These are phyloP conservation scores for Meghimatium bilineatum DNA, from an alignment of 2,888 invertebrate genomes.

Conservation along the genomic window DNA sequence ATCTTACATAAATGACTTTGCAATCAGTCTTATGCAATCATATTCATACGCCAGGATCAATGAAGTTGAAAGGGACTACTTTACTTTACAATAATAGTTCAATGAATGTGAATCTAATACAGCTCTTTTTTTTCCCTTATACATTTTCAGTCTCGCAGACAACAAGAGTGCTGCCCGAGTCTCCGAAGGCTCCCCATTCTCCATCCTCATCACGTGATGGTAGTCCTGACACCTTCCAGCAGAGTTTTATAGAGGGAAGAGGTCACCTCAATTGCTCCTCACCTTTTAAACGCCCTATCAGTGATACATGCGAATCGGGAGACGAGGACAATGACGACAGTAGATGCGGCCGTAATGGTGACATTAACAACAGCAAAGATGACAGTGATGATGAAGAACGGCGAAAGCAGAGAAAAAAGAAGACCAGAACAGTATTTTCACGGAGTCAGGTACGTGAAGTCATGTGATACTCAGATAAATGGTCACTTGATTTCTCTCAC, in stretches of 20 bases:
- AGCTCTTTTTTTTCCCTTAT: neutral
- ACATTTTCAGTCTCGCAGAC: conserved; percentile 22
- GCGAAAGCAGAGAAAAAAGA: conserved; percentile 76
- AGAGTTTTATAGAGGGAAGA: conserved; percentile 20
- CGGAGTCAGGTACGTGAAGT: conserved; percentile 64
- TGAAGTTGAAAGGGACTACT: too few species aligned
- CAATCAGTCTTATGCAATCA: too few species aligned
- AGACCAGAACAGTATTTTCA: conserved; percentile 77
- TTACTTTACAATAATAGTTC: too few species aligned
- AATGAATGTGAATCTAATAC: neutral
- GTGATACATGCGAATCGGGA: conserved; percentile 43
- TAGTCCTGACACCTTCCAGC: conserved; percentile 39
- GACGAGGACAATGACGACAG: conserved; percentile 48
- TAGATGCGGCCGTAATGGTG: conserved; percentile 41
- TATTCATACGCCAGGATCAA: too few species aligned
- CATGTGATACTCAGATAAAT: neutral
- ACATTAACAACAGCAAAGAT: conserved; percentile 46
- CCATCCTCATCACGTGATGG: conserved; percentile 49
- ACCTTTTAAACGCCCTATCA: conserved; percentile 13
- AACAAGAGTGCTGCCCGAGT: conserved; percentile 35
- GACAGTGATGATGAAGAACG: conserved; percentile 64
- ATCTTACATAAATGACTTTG: too few species aligned
- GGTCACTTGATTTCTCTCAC: neutral
- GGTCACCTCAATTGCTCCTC: conserved; percentile 33
- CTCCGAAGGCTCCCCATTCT: conserved; percentile 49